Base-by-base conservation (phyloP, 2,888 invertebrate genomes). In the Prenolepis imparis region DNA sequence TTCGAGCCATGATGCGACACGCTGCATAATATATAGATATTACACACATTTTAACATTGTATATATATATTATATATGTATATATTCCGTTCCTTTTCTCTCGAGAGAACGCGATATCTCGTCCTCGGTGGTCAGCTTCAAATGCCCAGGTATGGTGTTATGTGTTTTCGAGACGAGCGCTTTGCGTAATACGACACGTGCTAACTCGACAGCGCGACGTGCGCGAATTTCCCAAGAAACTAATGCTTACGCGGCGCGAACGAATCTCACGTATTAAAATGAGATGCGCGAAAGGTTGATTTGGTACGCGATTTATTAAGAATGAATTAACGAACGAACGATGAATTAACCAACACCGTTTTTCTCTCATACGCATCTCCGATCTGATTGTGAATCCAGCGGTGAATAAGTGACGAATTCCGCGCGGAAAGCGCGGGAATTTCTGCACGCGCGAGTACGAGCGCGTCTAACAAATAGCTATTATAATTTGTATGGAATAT, bases 401-500 rank as follows among this genome's bases (percentile, higher is more conserved):
- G 28, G 8, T 9, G 32, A 36, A 64, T 11, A n/a, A n/a, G 52
- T 3, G 48, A 24, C 11, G 48, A 75, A 75, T 48, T 66, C 36
- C 11, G 12, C 55, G 77, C 39, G 2, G 68, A 55, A 68, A 39
- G 36, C 39, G n/a, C 39, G 75, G 6, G n/a, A 52, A 59, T 61
- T 41, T 57, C 24, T 44, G 28, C 28, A 24, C 64, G 36, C 57
- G 52, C 41, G 44, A 39, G 44, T 21, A 21, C 4, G 59, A 18
- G 32, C 21, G 44, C 67, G 52, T 52, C 8, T 41, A 55, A 81
- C 21, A 70, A 67, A 70, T 63, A 44, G 44, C 55, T 59, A 72
- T 85, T 44, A 73, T 74, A 64, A 75, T 84, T 84, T 75, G 63
- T 83, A 57, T 57, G 82, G 57, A 32, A 83, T 78, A 84, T 84